A percentile compares a stretch with the other conserved stretches of the same genome.
Evolutionary conservation across 2,113 vertebrate species (phyloP).

Genomic region (Piprites chloris): DNA sequence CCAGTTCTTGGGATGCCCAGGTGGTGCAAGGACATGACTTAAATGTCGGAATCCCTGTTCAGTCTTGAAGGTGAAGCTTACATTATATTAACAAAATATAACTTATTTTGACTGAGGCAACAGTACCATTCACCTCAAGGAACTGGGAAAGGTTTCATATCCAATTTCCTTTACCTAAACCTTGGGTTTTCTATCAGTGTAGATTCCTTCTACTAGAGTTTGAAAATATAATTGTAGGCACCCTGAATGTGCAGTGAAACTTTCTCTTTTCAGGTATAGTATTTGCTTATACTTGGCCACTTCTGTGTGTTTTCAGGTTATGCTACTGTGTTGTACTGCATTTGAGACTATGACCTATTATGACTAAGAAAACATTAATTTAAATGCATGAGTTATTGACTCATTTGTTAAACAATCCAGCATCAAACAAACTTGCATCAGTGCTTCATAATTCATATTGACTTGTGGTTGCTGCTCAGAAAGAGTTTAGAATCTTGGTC

Average conservation of each 20-base stretch:
- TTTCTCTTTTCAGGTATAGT: not conserved
- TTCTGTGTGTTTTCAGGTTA: not conserved
- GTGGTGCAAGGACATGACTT: not conserved
- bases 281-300: not conserved
- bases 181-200: not conserved
- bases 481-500: not conserved
- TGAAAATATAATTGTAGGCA: not conserved
- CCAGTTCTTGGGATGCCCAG: not conserved
- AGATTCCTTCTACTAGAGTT: not conserved
- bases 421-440: not conserved
- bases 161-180: not conserved
- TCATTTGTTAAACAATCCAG: not conserved
- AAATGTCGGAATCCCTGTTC: not conserved
- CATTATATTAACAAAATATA: not conserved
- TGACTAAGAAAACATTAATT: not conserved
- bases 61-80: not conserved
- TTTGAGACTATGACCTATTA: not conserved
- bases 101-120: not conserved
- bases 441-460: not conserved
- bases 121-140: accelerated
- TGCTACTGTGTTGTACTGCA: not conserved
- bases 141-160: not conserved
- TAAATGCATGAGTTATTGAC: not conserved
- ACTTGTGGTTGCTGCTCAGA: not conserved
- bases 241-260: not conserved